These are phyloP conservation scores for Hippopotamus amphibius DNA, from an alignment of 2,113 vertebrate species.

Conservation along the genomic window DNA sequence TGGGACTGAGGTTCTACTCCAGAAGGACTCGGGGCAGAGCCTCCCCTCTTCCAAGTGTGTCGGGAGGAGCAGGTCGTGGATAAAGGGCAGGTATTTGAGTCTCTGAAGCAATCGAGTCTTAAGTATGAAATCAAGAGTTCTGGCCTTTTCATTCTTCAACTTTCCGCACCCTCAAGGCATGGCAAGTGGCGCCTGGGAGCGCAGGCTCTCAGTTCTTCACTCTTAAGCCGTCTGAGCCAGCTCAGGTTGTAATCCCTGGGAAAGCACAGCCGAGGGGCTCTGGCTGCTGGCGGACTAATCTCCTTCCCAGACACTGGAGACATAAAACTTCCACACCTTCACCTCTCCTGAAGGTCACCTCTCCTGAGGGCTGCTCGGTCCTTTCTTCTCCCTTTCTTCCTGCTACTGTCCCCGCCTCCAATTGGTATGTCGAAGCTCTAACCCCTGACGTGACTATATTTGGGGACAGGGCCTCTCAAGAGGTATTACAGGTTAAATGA, in stretches of 20 bases:
- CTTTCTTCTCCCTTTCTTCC: background rate
- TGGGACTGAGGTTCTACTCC: conserved; percentile 72
- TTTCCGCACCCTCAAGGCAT: accelerated
- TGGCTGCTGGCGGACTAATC: conserved; percentile 5
- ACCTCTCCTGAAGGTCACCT: background rate
- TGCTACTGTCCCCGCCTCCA: background rate
- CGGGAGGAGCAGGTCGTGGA: conserved; percentile 21
- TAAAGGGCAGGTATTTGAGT: conserved; percentile 17
- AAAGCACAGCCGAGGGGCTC: conserved; percentile 43
- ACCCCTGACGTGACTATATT: background rate
- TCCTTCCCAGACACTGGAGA: conserved; percentile 62
- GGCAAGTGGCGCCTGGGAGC: background rate
- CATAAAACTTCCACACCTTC: background rate
- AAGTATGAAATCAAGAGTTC: conserved; percentile 66
- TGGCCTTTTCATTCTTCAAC: conserved; percentile 20
- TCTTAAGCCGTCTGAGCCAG: conserved; percentile 38
- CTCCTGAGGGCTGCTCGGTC: background rate
- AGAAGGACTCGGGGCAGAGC: conserved; percentile 49
- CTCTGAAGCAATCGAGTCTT: conserved; percentile 36
- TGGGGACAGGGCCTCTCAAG: background rate
- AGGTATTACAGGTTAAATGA: background rate
- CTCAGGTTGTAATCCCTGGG: background rate
- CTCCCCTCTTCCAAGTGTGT: conserved; percentile 57
- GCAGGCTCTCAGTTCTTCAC: background rate
- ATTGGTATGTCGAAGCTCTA: background rate